Conservation (phyloP, 1,140 invertebrate species). For the Diachasma alloeum region DNA sequence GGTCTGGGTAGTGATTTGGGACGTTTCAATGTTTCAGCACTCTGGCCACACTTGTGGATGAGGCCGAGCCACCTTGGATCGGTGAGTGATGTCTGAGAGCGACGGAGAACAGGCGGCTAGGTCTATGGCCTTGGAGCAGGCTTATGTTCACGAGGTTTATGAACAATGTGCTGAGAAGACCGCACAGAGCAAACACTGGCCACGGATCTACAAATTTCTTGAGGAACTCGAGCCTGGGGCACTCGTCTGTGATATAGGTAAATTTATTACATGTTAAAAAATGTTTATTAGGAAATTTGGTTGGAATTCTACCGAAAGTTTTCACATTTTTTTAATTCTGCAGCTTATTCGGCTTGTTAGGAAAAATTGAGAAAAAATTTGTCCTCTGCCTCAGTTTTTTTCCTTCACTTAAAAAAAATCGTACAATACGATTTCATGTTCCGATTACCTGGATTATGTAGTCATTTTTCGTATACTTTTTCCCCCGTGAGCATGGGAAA, state of each 20-base stretch:
- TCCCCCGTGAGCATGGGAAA: too few relatives aligned
- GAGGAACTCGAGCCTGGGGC: constrained; percentile 87
- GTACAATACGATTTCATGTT: too few relatives aligned
- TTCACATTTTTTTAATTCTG: too few relatives aligned
- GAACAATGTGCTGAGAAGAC: constrained; percentile 81
- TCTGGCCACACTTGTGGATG: constrained; percentile 51
- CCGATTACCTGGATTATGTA: too few relatives aligned
- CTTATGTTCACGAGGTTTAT: constrained; percentile 95
- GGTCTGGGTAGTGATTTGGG: too few relatives aligned
- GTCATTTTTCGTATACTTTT: too few relatives aligned
- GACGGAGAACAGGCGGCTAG: constrained; percentile 73
- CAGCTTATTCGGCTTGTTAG: too few relatives aligned
- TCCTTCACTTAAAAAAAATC: too few relatives aligned
- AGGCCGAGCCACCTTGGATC: constrained; percentile 44
- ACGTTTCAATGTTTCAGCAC: constrained; percentile 44
- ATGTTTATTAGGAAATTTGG: too few relatives aligned
- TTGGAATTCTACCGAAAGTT: too few relatives aligned
- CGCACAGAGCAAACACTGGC: constrained; percentile 77
- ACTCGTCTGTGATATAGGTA: constrained; percentile 92
- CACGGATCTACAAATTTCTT: constrained; percentile 86
- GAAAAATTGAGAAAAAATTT: too few relatives aligned
- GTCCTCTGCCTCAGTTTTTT: too few relatives aligned
- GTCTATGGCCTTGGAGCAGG: constrained; percentile 87
- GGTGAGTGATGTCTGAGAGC: constrained; percentile 62
- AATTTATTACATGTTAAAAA: constrained; percentile 58